Conservation (phyloP, 92 coral and sea anemone genomes). For the Scolanthus callimorphus region DNA sequence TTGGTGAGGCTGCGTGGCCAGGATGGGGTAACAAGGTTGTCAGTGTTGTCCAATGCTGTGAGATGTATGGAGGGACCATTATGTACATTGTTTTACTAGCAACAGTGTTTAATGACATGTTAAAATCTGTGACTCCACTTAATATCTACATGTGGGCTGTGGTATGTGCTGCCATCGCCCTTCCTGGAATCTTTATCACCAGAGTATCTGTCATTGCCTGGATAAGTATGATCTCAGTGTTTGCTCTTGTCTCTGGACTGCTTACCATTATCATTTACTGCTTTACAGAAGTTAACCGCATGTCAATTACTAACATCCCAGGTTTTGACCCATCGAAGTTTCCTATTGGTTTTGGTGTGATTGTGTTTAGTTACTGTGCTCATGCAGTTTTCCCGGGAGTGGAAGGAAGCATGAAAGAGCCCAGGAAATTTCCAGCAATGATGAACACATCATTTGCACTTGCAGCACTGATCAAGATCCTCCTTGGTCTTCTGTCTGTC, state of each 20-base stretch:
- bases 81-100: constrained; percentile 91
- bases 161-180: constrained; percentile 63
- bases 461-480: constrained; percentile 68
- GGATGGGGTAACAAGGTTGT: constrained; percentile 90
- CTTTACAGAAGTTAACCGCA: constrained; percentile 52
- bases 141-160: constrained; percentile 86
- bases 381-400: constrained; percentile 91
- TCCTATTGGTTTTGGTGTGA: constrained; percentile 84
- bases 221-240: constrained; percentile 89
- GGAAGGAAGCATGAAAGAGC: constrained; percentile 87
- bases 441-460: constrained; percentile 70
- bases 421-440: constrained; percentile 74
- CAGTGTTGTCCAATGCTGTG: constrained; percentile 83
- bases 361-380: constrained; percentile 89
- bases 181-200: constrained; percentile 80
- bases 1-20: constrained; percentile 89
- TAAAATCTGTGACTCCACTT: constrained; percentile 41
- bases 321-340: constrained; percentile 53
- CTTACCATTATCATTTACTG: constrained; percentile 68
- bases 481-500: constrained; percentile 72
- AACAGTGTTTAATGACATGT: constrained; percentile 70
- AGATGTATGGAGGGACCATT: constrained; percentile 82
- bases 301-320: constrained; percentile 66
- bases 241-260: constrained; percentile 65
- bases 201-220: constrained; percentile 86